Percentiles rank a stretch among this genome's conserved stretches.
phyloP scores from a whole-genome alignment of 2,888 invertebrate genomes.

The Cacoxenus indagator region DNA sequence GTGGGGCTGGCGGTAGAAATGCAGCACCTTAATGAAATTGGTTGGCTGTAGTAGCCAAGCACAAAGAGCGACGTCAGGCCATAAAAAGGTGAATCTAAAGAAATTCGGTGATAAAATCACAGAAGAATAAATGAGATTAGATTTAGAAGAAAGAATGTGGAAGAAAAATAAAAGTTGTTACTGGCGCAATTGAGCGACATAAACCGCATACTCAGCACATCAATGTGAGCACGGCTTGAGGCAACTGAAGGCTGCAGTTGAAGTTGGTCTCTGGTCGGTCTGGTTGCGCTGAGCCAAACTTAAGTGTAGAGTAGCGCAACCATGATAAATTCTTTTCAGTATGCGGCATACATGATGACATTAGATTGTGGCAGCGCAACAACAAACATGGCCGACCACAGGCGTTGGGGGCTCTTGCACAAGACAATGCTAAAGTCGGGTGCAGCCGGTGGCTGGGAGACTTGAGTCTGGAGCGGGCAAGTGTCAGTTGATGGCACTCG shows the following conservation, averaged over 20 bases:
- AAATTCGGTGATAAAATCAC: not conserved
- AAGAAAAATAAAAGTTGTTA: not conserved
- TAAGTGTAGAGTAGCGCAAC: constrained; percentile 45
- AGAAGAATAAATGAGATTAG: not conserved
- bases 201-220: constrained; percentile 21
- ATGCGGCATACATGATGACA: constrained; percentile 67
- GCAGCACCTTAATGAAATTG: not conserved
- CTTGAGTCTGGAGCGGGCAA: not conserved
- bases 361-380: constrained; percentile 43
- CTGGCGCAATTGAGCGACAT: constrained; percentile 12
- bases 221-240: not conserved
- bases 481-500: not conserved
- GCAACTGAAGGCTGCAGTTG: not conserved
- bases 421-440: too few species aligned
- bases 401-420: not conserved
- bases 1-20: not conserved
- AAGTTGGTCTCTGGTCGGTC: not conserved
- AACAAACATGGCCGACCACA: constrained; percentile 36
- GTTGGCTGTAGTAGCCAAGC: not conserved
- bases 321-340: constrained; percentile 66
- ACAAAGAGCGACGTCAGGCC: not conserved
- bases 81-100: not conserved
- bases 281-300: not conserved
- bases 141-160: not conserved
- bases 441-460: too few species aligned